Evolutionary conservation across 2,888 invertebrate genomes (phyloP).

Genomic region (Drosophila percnosoma): DNA sequence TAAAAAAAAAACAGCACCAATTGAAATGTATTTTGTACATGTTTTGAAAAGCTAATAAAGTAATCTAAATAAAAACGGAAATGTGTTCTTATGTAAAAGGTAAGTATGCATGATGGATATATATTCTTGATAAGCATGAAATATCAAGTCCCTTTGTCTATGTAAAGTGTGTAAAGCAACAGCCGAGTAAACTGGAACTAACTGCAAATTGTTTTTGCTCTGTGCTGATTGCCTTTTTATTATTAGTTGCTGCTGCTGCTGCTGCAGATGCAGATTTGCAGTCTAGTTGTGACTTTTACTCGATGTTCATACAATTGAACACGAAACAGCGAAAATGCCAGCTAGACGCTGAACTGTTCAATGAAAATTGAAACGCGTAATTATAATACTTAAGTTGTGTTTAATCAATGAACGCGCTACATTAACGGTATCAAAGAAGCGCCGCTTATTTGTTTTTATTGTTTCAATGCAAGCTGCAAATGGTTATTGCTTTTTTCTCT

Average conservation of each 20-base stretch:
- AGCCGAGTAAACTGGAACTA: background rate
- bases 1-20: constrained; percentile 35
- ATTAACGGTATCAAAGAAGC: background rate
- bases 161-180: background rate
- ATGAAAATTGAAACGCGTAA: background rate
- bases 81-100: background rate
- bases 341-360: background rate
- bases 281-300: background rate
- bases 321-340: background rate
- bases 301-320: background rate
- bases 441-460: background rate
- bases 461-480: background rate
- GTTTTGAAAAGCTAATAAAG: constrained; percentile 33
- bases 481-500: background rate
- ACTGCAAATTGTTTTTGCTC: background rate
- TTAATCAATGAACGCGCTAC: background rate
- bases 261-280: background rate
- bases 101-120: background rate
- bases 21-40: constrained; percentile 47
- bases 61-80: constrained; percentile 9
- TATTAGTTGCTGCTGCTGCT: background rate
- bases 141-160: background rate
- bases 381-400: background rate
- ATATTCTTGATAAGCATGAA: background rate
- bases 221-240: background rate